Evolutionary conservation across 2,797 vertebrate genomes (phyloP).

Genomic region (Rhynchonycteris naso): DNA sequence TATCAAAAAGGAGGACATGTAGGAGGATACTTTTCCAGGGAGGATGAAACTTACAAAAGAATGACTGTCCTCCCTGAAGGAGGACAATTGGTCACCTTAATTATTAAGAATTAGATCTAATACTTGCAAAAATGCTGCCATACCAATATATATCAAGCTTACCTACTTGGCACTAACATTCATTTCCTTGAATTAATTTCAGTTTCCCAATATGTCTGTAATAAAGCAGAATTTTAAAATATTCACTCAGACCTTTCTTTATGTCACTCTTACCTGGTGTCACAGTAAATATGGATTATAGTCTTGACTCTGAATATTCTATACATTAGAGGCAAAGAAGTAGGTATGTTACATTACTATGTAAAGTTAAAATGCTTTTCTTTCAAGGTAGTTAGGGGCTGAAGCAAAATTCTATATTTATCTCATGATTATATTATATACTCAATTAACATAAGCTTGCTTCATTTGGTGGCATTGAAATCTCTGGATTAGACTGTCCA

Average conservation of each 20-base stretch:
- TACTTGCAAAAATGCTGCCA: not conserved
- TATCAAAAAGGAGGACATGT: too few species aligned
- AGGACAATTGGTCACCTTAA: too few species aligned
- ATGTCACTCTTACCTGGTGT: not conserved
- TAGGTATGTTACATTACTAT: not conserved
- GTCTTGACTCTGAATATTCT: conserved; percentile 4
- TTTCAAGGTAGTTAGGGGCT: not conserved
- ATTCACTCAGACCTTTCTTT: not conserved
- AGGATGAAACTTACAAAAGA: too few species aligned
- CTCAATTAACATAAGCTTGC: not conserved
- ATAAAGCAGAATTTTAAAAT: not conserved
- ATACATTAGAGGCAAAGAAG: not conserved
- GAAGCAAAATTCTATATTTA: not conserved
- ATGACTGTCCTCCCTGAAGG: too few species aligned
- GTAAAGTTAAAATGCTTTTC: not conserved
- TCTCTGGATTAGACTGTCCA: not conserved
- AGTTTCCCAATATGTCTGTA: not conserved
- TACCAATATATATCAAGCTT: not conserved
- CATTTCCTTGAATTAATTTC: not conserved
- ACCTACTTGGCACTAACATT: not conserved
- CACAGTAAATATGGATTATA: not conserved
- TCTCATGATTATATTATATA: not conserved
- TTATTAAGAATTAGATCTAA: not conserved
- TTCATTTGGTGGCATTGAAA: not conserved
- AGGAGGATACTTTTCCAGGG: too few species aligned